Evolutionary conservation across 2,113 vertebrate species (phyloP).

Genomic region (Sisor rabdophorus): DNA sequence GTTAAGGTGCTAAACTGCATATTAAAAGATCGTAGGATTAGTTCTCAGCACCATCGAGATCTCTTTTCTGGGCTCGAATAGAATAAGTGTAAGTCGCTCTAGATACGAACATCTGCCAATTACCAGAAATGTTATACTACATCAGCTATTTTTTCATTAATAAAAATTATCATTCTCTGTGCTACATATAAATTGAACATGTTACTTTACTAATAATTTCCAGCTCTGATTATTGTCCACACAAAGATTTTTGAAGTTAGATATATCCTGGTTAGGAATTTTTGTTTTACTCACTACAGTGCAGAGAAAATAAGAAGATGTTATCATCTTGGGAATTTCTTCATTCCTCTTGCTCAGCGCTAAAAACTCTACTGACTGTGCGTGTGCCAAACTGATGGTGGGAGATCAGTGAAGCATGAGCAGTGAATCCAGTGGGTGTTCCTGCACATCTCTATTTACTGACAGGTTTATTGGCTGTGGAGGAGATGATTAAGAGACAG

Average conservation of each 20-base stretch:
- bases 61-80: too few species aligned
- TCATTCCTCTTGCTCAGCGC: slow-evolving; percentile 6
- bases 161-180: not conserved
- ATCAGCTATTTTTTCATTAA: not conserved
- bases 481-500: slow-evolving; percentile 33
- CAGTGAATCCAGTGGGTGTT: slow-evolving; percentile 29
- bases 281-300: slow-evolving; percentile 4
- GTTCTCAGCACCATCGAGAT: too few species aligned
- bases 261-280: not conserved
- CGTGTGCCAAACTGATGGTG: slow-evolving; percentile 5
- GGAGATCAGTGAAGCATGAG: slow-evolving; percentile 29
- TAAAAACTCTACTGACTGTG: not conserved
- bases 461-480: slow-evolving; percentile 34
- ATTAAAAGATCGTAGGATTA: too few species aligned
- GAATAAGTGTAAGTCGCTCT: too few species aligned
- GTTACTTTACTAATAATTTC: not conserved
- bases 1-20: too few species aligned
- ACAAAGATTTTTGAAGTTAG: not conserved
- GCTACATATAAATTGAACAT: not conserved
- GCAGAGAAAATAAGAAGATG: slow-evolving; percentile 1
- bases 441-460: slow-evolving; percentile 35
- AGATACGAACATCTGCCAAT: too few species aligned
- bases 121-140: not conserved
- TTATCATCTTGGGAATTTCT: slow-evolving; percentile 15
- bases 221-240: not conserved